Evolutionary conservation across 2,797 vertebrate genomes (phyloP).

Genomic region (Odontamblyopus rebecca): DNA sequence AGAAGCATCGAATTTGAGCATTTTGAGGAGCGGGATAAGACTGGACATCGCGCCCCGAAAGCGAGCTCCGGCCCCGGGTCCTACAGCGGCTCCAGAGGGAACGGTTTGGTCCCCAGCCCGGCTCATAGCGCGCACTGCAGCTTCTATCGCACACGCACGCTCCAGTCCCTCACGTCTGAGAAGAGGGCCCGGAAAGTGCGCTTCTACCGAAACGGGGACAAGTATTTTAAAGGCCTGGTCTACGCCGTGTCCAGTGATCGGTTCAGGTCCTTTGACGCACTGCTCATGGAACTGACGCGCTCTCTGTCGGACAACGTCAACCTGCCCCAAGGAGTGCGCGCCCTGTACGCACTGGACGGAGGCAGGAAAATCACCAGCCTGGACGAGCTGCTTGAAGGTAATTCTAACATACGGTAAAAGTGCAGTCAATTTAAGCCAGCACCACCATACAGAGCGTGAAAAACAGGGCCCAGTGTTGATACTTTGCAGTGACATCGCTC

Average conservation of each 20-base stretch:
- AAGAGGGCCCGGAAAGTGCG: constrained; percentile 93
- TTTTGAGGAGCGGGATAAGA: constrained; percentile 92
- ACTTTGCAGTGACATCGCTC: too few relatives aligned
- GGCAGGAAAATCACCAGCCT: constrained; percentile 86
- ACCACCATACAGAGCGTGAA: too few relatives aligned
- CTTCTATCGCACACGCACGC: constrained; percentile 94
- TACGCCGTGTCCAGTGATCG: constrained; percentile 93
- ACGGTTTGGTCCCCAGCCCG: constrained; percentile 89
- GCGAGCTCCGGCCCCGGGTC: constrained; percentile 73
- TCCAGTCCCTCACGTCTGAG: constrained; percentile 95
- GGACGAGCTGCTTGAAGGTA: constrained; percentile 89
- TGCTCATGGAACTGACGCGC: constrained; percentile 93
- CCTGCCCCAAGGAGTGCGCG: constrained; percentile 93
- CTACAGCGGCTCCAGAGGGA: constrained; percentile 81
- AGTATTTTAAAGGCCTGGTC: constrained; percentile 94
- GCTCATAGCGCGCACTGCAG: constrained; percentile 98
- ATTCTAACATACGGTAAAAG: constrained; percentile 18
- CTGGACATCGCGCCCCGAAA: constrained; percentile 72
- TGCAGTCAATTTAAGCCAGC: too few relatives aligned
- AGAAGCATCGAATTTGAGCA: constrained; percentile 93
- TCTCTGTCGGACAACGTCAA: constrained; percentile 95
- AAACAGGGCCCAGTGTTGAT: too few relatives aligned
- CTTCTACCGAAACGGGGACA: constrained; percentile 97
- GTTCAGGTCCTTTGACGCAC: constrained; percentile 92
- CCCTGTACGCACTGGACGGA: constrained; percentile 89